Percentiles rank a stretch among this genome's conserved stretches.
Evolutionary conservation across 2,888 invertebrate species (phyloP).

Genomic region (Ceramica pisi): DNA sequence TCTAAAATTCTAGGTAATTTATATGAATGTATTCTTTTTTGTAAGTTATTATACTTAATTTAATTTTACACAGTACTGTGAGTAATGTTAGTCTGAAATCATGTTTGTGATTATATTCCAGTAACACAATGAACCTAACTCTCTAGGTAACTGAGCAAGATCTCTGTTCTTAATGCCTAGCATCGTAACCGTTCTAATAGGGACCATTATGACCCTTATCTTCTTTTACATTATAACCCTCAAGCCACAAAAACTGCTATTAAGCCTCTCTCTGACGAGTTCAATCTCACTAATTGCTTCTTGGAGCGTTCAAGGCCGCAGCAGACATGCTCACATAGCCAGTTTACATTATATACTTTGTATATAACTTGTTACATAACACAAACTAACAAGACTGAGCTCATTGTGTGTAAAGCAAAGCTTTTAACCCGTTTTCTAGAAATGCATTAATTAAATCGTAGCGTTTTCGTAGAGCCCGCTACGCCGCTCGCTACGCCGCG

Average conservation of each 20-base stretch:
- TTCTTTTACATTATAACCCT: constrained; percentile 17
- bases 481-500: constrained; percentile 52
- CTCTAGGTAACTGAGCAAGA: neutral
- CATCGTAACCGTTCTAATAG: neutral
- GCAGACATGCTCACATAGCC: neutral
- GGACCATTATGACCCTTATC: constrained; percentile 15
- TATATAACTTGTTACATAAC: constrained; percentile 10
- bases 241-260: constrained; percentile 19
- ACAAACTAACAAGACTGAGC: constrained; percentile 55
- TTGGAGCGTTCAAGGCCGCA: constrained; percentile 3
- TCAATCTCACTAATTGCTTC: constrained; percentile 28
- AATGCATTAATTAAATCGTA: constrained; percentile 70
- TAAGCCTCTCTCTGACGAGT: constrained; percentile 4
- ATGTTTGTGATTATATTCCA: neutral
- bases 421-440: constrained; percentile 63
- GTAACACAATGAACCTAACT: neutral
- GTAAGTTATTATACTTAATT: neutral
- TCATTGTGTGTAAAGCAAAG: constrained; percentile 62
- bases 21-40: too few relatives aligned
- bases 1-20: too few relatives aligned
- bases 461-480: constrained; percentile 67
- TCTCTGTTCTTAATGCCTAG: neutral
- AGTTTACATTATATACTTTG: constrained; percentile 12
- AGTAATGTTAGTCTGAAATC: neutral
- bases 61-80: neutral